These are phyloP conservation scores for Spialia ferax DNA, from an alignment of 2,888 invertebrate genomes.

Conservation along the genomic window DNA sequence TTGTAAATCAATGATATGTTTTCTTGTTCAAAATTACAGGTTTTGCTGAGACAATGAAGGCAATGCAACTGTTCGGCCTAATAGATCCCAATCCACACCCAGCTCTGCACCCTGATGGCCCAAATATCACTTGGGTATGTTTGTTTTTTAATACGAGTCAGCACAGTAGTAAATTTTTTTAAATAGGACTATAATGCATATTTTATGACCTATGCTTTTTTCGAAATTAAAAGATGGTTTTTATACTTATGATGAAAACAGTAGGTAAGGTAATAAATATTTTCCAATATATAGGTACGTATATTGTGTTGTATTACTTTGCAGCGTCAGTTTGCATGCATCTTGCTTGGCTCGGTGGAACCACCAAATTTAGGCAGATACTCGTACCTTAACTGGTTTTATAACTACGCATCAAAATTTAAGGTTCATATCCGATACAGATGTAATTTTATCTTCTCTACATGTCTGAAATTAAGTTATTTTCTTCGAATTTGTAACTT, in stretches of 20 bases:
- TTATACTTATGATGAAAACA: too few species aligned
- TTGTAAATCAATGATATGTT: background rate
- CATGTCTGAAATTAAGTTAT: too few species aligned
- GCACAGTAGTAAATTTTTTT: too few species aligned
- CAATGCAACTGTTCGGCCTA: constrained; percentile 95
- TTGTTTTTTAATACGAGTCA: background rate
- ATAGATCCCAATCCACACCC: constrained; percentile 95
- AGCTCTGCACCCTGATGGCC: constrained; percentile 97
- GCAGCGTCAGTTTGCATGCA: constrained; percentile 93
- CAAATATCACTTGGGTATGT: constrained; percentile 97
- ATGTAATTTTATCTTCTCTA: too few species aligned
- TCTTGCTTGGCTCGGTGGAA: constrained; percentile 93
- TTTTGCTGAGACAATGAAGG: constrained; percentile 95
- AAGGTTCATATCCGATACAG: constrained; percentile 1
- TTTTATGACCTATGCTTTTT: too few species aligned
- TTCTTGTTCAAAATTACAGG: constrained; percentile 79
- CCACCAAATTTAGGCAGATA: constrained; percentile 90
- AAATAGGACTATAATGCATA: too few species aligned
- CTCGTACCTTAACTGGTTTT: background rate
- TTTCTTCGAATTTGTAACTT: too few species aligned
- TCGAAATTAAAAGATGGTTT: background rate
- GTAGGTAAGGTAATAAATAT: background rate
- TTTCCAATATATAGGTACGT: too few species aligned
- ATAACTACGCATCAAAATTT: constrained; percentile 2
- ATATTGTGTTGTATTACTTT: background rate